These are phyloP conservation scores for Eristalinus sepulchralis DNA, from an alignment of 2,888 invertebrate genomes.

Conservation along the genomic window DNA sequence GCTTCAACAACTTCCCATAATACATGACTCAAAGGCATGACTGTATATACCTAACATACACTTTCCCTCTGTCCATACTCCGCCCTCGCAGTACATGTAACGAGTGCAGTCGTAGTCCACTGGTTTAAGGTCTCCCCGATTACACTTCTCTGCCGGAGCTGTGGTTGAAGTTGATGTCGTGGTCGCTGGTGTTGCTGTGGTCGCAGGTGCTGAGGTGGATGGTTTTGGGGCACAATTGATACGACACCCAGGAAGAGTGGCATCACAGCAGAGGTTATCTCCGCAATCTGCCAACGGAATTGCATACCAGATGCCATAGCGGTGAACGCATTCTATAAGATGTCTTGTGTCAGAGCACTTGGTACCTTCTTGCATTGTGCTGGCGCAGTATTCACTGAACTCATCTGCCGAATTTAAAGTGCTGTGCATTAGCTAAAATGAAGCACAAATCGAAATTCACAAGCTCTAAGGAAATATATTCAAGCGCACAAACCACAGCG, in stretches of 20 bases:
- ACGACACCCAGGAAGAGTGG: constrained; percentile 16
- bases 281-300: background rate
- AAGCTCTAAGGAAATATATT: background rate
- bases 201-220: background rate
- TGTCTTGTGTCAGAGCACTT: constrained; percentile 1
- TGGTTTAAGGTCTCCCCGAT: background rate
- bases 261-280: constrained; percentile 29
- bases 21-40: constrained; percentile 13
- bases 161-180: background rate
- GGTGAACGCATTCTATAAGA: constrained; percentile 4
- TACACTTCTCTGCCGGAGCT: background rate
- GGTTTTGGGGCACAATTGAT: background rate
- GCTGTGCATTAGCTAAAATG: constrained; percentile 11
- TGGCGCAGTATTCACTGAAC: background rate
- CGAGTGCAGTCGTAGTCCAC: background rate
- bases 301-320: constrained; percentile 6
- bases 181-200: background rate
- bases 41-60: constrained; percentile 28
- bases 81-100: background rate
- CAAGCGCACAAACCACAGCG: background rate
- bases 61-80: background rate
- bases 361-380: background rate
- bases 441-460: background rate
- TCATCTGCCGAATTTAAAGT: background rate
- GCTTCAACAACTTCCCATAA: constrained; percentile 8